Conservation (phyloP, 2,888 invertebrate genomes). For the Leucophenga maculata region DNA sequence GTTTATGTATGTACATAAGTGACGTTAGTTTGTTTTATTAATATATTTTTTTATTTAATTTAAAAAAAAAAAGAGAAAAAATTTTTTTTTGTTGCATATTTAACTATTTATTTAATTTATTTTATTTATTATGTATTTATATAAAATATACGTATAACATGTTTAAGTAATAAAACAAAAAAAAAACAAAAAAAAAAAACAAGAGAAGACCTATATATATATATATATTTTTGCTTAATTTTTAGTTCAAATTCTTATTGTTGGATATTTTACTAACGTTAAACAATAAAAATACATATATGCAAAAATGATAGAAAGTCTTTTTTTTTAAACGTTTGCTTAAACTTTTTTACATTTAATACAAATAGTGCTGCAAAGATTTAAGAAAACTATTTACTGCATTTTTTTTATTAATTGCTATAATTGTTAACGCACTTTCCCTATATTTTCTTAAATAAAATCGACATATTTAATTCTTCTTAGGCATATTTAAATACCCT, state of each 20-base stretch:
- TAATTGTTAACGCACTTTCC: no score
- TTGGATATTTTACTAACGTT: conserved; percentile 66
- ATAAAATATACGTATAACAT: conserved; percentile 14
- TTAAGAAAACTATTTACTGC: no score
- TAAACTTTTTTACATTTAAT: no score
- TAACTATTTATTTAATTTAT: conserved; percentile 45
- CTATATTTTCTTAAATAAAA: no score
- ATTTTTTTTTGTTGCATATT: conserved; percentile 64
- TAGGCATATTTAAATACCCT: no score
- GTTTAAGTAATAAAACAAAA: conserved; percentile 26
- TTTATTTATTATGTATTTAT: no score
- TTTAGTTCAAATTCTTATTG: conserved; percentile 64
- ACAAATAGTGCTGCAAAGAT: no score
- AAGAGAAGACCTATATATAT: background rate
- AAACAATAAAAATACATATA: conserved; percentile 45
- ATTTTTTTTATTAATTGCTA: no score
- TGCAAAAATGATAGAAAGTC: conserved; percentile 3
- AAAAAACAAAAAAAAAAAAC: background rate
- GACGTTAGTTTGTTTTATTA: conserved; percentile 4
- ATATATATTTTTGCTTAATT: conserved; percentile 54
- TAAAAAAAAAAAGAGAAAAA: conserved; percentile 39
- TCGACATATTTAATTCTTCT: no score
- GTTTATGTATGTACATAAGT: background rate
- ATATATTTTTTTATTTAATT: conserved; percentile 53
- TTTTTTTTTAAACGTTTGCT: no score